Evolutionary conservation across 1,140 invertebrate species (phyloP), one percentile per base, ranked within the genome.

Genomic region (Drosophila prosaltans): DNA sequence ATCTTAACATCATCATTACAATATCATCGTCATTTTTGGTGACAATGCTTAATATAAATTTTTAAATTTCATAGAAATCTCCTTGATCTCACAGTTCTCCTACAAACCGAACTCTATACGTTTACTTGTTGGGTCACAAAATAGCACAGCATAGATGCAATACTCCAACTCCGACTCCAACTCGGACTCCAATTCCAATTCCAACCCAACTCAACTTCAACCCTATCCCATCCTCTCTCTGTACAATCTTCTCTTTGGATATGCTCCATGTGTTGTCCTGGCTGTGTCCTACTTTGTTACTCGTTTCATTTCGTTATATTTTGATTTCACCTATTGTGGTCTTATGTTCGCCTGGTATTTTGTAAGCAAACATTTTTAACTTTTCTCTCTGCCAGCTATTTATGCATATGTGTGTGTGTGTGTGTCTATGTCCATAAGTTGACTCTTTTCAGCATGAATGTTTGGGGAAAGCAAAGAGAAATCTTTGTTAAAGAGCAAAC

Each of bases 301-400:
- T 51, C 51, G 39, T 26, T 21, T 32, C 70, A 45, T 65, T 51
- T 40, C 30, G 21, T 32, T 55, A 11, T 39, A 59, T 21, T 28
- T 30, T 32, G 43, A 55, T 45, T 78, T 61, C 48, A 61, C 73
- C 41, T 77, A 67, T 26, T 76, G 45, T 60, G 54, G 8, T 54
- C 69, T 78, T 41, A 69, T 78, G 74, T 78, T 78, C 68, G 74
- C 75, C 75, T 78, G 74, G 75, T 74, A 71, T 62, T 78, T 72
- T 71, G 74, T 70, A 77, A 77, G 74, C 74, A 77, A 70, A 77
- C 70, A 77, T 77, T 77, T 77, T 77, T 77, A 77, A 77, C 74
- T 77, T 77, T 77, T 77, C 74, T 77, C 69, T 77, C 64, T 65
- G 55, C 48, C 48, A 7, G 57, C 24, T 58, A 61, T 36, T 62